Conservation (phyloP, 37 sponge, comb jelly and placozoan species). For the Dysidea cf. avara region DNA sequence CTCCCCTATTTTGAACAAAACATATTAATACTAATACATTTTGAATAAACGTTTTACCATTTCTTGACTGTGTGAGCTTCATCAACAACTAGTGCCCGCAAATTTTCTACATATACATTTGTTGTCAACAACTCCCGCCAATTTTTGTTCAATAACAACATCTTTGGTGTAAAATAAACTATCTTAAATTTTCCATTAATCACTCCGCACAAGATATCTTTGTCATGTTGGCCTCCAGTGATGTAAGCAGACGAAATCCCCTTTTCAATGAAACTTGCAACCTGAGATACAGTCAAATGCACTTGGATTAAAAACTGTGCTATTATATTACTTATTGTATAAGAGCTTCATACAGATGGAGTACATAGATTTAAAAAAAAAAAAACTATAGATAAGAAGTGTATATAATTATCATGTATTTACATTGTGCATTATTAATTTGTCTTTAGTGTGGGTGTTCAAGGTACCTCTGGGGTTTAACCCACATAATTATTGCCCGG, state of each 20-base stretch:
- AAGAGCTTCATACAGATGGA: too few species aligned
- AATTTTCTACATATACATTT: constrained; percentile 1
- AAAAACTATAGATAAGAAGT: too few species aligned
- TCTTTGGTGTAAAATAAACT: constrained; percentile 25
- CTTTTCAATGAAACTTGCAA: neutral
- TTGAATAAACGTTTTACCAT: neutral
- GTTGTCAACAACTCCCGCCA: neutral
- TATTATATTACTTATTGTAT: too few species aligned
- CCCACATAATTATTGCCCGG: too few species aligned
- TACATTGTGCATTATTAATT: too few species aligned
- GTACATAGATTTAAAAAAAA: too few species aligned
- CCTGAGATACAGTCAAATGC: too few species aligned
- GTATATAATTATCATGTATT: too few species aligned
- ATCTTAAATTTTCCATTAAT: constrained; percentile 9
- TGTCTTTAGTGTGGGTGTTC: too few species aligned
- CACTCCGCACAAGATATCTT: neutral
- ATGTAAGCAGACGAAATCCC: constrained; percentile 4
- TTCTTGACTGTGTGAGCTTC: constrained; percentile 28
- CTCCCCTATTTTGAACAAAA: constrained; percentile 1
- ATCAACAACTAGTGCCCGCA: constrained; percentile 8
- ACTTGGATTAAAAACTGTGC: too few species aligned
- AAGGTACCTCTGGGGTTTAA: too few species aligned
- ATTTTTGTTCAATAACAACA: neutral
- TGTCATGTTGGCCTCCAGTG: neutral
- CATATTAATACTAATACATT: neutral